Conservation (phyloP, 2,113 vertebrate species). For the Dicrurus megarhynchus region DNA sequence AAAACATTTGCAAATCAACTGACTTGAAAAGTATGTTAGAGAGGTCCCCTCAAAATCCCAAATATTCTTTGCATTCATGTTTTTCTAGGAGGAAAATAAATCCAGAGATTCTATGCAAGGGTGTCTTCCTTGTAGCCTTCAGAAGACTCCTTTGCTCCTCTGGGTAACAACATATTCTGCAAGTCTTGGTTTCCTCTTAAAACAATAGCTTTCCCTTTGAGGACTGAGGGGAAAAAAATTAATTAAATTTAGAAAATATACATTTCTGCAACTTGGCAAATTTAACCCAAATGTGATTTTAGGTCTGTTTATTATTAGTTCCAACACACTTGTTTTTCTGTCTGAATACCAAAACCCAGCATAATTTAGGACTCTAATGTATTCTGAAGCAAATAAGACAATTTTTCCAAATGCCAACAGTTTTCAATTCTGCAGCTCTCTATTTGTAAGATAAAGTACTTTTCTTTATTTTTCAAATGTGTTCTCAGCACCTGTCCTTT, state of each 20-base stretch:
- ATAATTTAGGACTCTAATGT: constrained; percentile 13
- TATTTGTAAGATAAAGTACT: neutral
- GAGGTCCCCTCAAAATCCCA: neutral
- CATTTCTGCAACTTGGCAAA: neutral
- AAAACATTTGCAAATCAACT: neutral
- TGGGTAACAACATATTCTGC: neutral
- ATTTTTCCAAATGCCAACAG: neutral
- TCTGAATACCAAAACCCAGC: neutral
- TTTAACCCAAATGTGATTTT: neutral
- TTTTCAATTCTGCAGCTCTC: neutral
- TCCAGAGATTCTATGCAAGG: neutral
- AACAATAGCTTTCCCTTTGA: neutral
- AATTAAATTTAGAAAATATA: neutral
- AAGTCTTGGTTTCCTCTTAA: neutral
- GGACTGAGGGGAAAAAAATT: neutral
- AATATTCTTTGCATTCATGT: neutral
- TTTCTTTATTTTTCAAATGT: neutral
- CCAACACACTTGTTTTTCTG: neutral
- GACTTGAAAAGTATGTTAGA: neutral
- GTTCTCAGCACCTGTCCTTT: neutral
- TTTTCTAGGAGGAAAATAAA: neutral
- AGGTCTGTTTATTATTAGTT: neutral
- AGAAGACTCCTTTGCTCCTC: neutral
- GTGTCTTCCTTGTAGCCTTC: neutral
- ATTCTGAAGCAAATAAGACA: neutral